phyloP scores from a whole-genome alignment of 2,888 invertebrate species.

The Watsonalla cultraria region DNA sequence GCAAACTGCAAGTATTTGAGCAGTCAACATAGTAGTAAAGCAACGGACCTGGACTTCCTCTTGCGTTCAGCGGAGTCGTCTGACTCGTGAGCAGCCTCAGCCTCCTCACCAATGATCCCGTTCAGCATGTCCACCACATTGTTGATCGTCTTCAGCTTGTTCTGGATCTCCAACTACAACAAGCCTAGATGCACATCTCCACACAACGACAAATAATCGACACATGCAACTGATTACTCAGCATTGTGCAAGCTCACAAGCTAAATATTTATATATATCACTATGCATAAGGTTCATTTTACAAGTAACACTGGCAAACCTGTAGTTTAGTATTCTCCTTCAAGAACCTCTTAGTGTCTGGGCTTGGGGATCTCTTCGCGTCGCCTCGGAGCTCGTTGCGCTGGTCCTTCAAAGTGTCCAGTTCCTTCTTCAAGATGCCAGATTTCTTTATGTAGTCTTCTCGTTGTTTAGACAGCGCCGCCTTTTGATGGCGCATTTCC shows the following conservation, averaged over 20 bases:
- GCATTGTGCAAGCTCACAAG: neutral
- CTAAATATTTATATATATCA: neutral
- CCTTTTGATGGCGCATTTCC: slow-evolving; percentile 90
- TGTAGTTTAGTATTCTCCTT: slow-evolving; percentile 91
- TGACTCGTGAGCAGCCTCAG: slow-evolving; percentile 29
- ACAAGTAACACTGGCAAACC: slow-evolving; percentile 72
- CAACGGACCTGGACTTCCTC: slow-evolving; percentile 66
- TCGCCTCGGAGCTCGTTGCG: slow-evolving; percentile 86
- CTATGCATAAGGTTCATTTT: slow-evolving; percentile 10
- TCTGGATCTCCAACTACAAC: slow-evolving; percentile 85
- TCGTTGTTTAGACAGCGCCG: slow-evolving; percentile 87
- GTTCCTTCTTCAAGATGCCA: slow-evolving; percentile 84
- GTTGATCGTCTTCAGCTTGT: slow-evolving; percentile 89
- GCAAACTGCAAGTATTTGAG: neutral
- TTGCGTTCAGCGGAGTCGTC: slow-evolving; percentile 53
- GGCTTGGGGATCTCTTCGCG: slow-evolving; percentile 83
- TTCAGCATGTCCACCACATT: slow-evolving; percentile 94
- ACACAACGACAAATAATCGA: neutral
- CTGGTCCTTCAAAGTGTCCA: slow-evolving; percentile 88
- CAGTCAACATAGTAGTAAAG: slow-evolving; percentile 5
- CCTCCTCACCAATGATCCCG: slow-evolving; percentile 88
- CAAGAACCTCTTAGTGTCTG: slow-evolving; percentile 87
- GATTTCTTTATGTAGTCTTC: slow-evolving; percentile 90
- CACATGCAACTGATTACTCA: neutral
- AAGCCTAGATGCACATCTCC: slow-evolving; percentile 9